phyloP scores from a whole-genome alignment of 1,140 invertebrate genomes.

The Brachionus paranguensis region DNA sequence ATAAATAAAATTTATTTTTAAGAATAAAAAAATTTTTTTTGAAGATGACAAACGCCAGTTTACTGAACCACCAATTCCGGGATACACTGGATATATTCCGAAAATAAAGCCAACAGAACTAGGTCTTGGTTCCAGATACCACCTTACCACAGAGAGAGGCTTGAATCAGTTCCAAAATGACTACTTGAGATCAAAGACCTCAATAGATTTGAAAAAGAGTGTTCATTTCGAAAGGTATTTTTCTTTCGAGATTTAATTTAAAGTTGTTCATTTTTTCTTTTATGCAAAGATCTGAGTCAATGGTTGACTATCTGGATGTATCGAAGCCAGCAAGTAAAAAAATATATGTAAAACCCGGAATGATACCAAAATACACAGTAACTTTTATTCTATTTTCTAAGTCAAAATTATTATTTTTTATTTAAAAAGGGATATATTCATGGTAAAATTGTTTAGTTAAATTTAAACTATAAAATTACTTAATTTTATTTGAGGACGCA shows the following conservation, averaged over 20 bases:
- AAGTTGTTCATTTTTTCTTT: neutral
- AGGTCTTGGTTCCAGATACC: slow-evolving; percentile 52
- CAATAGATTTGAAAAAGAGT: neutral
- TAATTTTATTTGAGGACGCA: slow-evolving; percentile 45
- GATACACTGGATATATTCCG: slow-evolving; percentile 55
- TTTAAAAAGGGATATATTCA: neutral
- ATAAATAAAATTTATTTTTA: too few species aligned
- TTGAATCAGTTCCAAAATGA: slow-evolving; percentile 46
- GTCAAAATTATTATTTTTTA: neutral
- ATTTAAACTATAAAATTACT: neutral
- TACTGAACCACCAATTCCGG: slow-evolving; percentile 53
- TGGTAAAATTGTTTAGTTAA: neutral
- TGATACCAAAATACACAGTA: slow-evolving; percentile 56
- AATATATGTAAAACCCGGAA: slow-evolving; percentile 49
- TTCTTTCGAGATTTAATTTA: neutral
- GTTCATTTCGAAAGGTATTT: neutral
- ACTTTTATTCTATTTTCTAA: slow-evolving; percentile 48
- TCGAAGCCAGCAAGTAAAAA: slow-evolving; percentile 43
- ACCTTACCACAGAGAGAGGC: slow-evolving; percentile 48
- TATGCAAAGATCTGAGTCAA: neutral
- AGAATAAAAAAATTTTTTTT: too few species aligned
- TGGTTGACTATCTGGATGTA: neutral
- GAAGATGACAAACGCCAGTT: slow-evolving; percentile 41
- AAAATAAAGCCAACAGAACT: slow-evolving; percentile 50
- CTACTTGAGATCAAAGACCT: neutral